phyloP scores from a whole-genome alignment of 2,797 vertebrate genomes.

The Chloroceryle inda region DNA sequence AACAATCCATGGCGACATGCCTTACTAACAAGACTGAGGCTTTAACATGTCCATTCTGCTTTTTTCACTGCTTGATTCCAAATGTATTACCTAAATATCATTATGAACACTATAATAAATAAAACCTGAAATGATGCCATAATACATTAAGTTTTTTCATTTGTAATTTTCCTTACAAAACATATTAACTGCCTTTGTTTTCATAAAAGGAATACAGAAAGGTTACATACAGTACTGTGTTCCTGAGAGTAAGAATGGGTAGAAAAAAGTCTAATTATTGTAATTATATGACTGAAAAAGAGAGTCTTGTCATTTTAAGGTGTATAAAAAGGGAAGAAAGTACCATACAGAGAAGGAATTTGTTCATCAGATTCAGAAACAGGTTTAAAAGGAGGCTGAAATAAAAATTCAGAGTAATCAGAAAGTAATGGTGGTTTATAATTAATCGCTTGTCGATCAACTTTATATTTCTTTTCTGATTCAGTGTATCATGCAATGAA shows the following conservation, averaged over 20 bases:
- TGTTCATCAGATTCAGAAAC: constrained; percentile 54
- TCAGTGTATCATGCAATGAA: constrained; percentile 67
- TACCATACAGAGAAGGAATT: constrained; percentile 52
- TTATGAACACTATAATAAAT: background rate
- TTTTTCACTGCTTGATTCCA: background rate
- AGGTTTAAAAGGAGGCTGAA: constrained; percentile 50
- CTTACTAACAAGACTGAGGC: background rate
- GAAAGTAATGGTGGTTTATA: constrained; percentile 59
- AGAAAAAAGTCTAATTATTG: background rate
- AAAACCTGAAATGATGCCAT: background rate
- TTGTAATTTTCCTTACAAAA: constrained; percentile 37
- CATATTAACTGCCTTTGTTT: constrained; percentile 31
- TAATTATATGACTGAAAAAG: constrained; percentile 55
- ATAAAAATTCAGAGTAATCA: constrained; percentile 48
- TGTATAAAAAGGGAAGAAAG: constrained; percentile 49
- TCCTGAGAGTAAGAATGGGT: background rate
- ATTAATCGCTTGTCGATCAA: constrained; percentile 74
- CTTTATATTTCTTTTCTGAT: constrained; percentile 73
- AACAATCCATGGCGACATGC: background rate
- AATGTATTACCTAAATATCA: background rate
- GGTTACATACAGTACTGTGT: background rate
- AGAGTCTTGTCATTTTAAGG: constrained; percentile 19
- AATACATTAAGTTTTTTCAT: background rate
- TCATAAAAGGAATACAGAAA: constrained; percentile 1
- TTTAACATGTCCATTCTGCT: background rate